These are phyloP conservation scores for Habroteleia sp. DNA, from an alignment of 2,888 invertebrate genomes.

Conservation along the genomic window DNA sequence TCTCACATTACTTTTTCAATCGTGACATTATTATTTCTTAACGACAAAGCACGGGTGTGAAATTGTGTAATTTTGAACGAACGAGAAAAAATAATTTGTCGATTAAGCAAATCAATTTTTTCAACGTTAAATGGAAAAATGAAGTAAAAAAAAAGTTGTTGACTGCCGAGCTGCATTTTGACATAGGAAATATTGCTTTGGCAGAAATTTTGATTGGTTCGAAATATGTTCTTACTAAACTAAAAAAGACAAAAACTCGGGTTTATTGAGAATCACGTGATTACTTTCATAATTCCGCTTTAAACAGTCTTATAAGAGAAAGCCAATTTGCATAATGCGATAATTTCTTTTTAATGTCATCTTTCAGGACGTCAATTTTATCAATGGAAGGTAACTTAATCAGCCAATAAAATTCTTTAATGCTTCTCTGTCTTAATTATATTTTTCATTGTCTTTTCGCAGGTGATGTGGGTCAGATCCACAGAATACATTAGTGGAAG, in stretches of 20 bases:
- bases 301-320: conserved; percentile 37
- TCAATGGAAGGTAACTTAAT: conserved; percentile 50
- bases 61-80: conserved; percentile 7
- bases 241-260: conserved; percentile 3
- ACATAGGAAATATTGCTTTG: conserved; percentile 2
- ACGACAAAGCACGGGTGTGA: conserved; percentile 20
- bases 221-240: conserved; percentile 6
- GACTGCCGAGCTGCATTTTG: not conserved
- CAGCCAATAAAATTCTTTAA: conserved; percentile 40
- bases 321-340: conserved; percentile 46
- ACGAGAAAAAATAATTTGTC: not conserved
- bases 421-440: conserved; percentile 31
- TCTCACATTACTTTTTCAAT: conserved; percentile 64
- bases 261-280: conserved; percentile 19
- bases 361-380: conserved; percentile 29
- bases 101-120: not conserved
- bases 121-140: too few species aligned
- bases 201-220: not conserved
- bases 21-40: conserved; percentile 19
- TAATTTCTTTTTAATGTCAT: conserved; percentile 55
- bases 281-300: conserved; percentile 17
- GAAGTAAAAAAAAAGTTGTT: too few species aligned
- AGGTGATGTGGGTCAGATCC: conserved; percentile 9
- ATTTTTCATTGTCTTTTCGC: conserved; percentile 32
- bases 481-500: not conserved